A percentile compares a stretch with the other conserved stretches of the same genome.
Conservation (phyloP, 2,888 invertebrate genomes). For the Catocala sponsa region DNA sequence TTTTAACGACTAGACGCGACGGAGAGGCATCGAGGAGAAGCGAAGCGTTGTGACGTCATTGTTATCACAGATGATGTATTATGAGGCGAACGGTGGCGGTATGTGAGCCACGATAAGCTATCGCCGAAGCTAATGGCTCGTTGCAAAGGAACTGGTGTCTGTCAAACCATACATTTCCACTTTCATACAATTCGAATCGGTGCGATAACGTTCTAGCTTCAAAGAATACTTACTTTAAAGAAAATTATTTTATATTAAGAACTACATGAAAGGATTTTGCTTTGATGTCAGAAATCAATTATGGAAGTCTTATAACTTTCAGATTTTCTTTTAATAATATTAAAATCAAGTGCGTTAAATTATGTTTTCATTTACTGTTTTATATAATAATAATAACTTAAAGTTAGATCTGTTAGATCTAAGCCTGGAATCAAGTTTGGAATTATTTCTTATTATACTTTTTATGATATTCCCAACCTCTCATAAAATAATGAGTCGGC, state of each 20-base stretch:
- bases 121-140: slow-evolving; percentile 64
- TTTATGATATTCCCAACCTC: no score
- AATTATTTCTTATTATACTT: no score
- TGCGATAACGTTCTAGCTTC: slow-evolving; percentile 21
- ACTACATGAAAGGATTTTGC: not conserved
- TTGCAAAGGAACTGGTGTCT: slow-evolving; percentile 58
- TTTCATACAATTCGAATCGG: slow-evolving; percentile 38
- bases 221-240: not conserved
- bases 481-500: no score
- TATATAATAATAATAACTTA: no score
- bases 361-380: no score
- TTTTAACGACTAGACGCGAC: slow-evolving; percentile 70
- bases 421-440: no score
- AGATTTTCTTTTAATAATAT: not conserved
- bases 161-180: slow-evolving; percentile 53
- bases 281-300: not conserved
- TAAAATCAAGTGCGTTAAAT: no score
- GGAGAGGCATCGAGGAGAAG: slow-evolving; percentile 54
- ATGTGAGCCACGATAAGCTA: slow-evolving; percentile 59
- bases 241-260: no score
- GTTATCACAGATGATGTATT: slow-evolving; percentile 70
- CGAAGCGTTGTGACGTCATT: slow-evolving; percentile 65
- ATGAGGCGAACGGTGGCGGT: slow-evolving; percentile 52
- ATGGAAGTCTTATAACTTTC: not conserved
- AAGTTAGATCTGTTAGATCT: no score